Percentiles rank a stretch among this genome's conserved stretches.
Conservation (phyloP, 2,797 vertebrate species). For the Cichlasoma orientale region DNA sequence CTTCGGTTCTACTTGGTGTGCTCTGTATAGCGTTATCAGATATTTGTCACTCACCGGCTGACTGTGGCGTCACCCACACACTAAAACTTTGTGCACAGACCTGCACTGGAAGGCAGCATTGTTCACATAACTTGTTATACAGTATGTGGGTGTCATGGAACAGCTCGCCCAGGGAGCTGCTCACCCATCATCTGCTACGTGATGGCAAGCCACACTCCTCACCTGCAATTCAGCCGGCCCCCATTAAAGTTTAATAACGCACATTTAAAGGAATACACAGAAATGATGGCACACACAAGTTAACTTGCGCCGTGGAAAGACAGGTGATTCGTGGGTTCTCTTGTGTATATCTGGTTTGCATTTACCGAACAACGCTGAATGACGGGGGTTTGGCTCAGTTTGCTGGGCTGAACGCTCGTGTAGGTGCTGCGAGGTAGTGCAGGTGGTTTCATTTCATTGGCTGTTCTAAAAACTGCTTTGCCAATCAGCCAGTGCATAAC, state of each 20-base stretch:
- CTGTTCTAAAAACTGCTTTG: neutral
- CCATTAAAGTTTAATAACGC: constrained; percentile 66
- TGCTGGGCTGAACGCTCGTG: neutral
- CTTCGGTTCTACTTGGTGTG: neutral
- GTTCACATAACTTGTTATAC: constrained; percentile 62
- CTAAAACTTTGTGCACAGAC: constrained; percentile 44
- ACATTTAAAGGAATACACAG: constrained; percentile 51
- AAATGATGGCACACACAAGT: constrained; percentile 2
- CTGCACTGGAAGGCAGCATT: constrained; percentile 36
- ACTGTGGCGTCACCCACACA: constrained; percentile 59
- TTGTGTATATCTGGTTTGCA: neutral
- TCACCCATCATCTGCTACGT: constrained; percentile 66
- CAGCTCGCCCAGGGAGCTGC: constrained; percentile 60
- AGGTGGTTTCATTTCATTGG: neutral
- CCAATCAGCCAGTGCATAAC: constrained; percentile 11
- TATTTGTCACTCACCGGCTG: constrained; percentile 46
- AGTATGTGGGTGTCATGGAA: constrained; percentile 64
- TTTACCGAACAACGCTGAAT: neutral
- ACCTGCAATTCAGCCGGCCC: constrained; percentile 70
- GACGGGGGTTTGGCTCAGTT: neutral
- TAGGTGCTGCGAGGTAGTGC: neutral
- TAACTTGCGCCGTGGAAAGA: neutral
- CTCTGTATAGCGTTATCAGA: neutral
- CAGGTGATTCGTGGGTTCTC: neutral
- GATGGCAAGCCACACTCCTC: constrained; percentile 58